Percentiles rank a stretch among this genome's conserved stretches.
Evolutionary conservation across 37 sponge, comb jelly and placozoan genomes (phyloP).

Genomic region (Ephydatia muelleri): DNA sequence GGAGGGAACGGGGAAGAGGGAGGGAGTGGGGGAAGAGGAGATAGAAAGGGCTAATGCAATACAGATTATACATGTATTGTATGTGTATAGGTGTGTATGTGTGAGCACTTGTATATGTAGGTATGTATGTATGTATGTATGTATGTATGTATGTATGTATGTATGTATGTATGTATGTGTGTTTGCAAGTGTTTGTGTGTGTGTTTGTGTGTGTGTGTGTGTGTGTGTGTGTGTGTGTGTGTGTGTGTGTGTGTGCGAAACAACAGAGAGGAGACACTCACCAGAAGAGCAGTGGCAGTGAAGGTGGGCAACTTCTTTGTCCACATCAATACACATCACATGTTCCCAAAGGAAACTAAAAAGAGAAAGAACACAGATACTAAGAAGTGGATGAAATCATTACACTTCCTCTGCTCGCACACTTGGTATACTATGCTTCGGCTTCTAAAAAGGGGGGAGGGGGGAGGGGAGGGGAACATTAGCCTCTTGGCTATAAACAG

Average conservation of each 20-base stretch:
- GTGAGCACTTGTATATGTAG: too few species aligned
- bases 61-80: neutral
- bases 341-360: conserved; percentile 40
- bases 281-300: conserved; percentile 74
- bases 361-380: neutral
- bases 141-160: too few species aligned
- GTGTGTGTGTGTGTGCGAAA: neutral
- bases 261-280: neutral
- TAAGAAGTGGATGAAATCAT: neutral
- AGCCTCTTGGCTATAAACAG: neutral
- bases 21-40: too few species aligned
- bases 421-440: too few species aligned
- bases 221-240: neutral
- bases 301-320: conserved; percentile 63
- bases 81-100: neutral
- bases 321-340: conserved; percentile 54
- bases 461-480: neutral
- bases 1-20: too few species aligned
- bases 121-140: neutral
- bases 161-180: neutral
- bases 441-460: too few species aligned
- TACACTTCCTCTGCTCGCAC: neutral
- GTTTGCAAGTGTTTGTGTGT: neutral
- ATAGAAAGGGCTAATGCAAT: neutral
- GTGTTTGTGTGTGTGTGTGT: neutral